Conservation (phyloP, 2,888 invertebrate genomes). For the Aspidapion aeneum region DNA sequence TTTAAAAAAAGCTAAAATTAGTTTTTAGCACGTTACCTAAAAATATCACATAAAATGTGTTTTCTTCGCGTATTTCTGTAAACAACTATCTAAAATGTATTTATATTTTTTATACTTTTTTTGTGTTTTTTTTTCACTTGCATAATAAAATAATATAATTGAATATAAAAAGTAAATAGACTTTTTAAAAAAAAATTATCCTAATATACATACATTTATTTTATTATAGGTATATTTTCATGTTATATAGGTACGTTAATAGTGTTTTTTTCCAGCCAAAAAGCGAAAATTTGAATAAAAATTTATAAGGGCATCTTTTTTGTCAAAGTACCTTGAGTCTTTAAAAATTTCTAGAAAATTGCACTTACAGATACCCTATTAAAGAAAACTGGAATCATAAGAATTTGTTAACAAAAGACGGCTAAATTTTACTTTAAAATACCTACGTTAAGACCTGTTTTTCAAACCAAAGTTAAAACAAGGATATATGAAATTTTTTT, state of each 20-base stretch:
- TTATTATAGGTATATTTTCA: too few relatives aligned
- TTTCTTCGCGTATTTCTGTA: not conserved
- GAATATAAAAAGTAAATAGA: not conserved
- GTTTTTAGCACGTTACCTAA: not conserved
- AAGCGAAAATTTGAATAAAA: not conserved
- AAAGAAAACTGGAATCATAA: not conserved
- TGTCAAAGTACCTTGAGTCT: not conserved
- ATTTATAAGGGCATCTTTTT: not conserved
- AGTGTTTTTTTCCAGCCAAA: too few relatives aligned
- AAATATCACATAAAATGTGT: not conserved
- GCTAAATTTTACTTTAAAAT: not conserved
- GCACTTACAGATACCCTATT: too few relatives aligned
- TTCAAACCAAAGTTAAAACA: not conserved
- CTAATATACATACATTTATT: not conserved
- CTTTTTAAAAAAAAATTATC: not conserved
- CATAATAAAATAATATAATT: not conserved
- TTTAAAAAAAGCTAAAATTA: not conserved
- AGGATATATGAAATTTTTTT: too few relatives aligned
- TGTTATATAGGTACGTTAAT: too few relatives aligned
- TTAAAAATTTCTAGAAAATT: too few relatives aligned
- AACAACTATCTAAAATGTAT: not conserved
- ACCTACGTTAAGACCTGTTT: not conserved
- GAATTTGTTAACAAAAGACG: not conserved
- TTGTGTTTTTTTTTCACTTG: not conserved
- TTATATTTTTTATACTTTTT: not conserved